Evolutionary conservation across 2,888 invertebrate genomes (phyloP), one percentile per base, ranked within the genome.

Genomic region (Onthophagus sagittarius): DNA sequence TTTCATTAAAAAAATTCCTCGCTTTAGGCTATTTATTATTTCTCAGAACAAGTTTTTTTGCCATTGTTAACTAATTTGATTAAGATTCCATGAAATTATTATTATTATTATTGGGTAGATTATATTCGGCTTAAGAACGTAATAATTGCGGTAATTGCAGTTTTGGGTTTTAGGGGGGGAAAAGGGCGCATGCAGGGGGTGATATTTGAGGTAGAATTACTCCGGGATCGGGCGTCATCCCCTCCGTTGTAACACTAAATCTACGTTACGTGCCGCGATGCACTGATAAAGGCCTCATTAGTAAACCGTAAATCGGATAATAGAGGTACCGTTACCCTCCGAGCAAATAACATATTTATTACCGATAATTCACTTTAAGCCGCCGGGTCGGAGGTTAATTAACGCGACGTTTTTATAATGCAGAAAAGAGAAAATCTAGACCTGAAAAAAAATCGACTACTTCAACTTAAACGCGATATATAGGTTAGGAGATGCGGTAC

Each of bases 271-370:
- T 86, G 86, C 85, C 82, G 79, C 82, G 84, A 85, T 84, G 82
- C 81, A 79, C 82, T 82, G 86, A 86, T 86, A 86, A 86, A 85
- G 85, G 85, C 83, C 85, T 86, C 86, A 86, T 86, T 86, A 86
- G 85, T 84, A 85, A 84, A 84, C 83, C 85, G 85, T 85, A 85
- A 85, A 84, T 85, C 84, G 85, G 81, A 81, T 81, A 82, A 81
- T 81, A 81, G 82, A 82, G 79, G 77, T 78, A 80, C 79, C 78
- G 76, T 31, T 75, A 75, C 78, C 81, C 81, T 78, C 67, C 64
- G 72, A 71, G 72, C 72, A 74, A 74, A 74, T 74, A 74, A 72
- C 71, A 74, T 72, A 74, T 74, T 74, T 74, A 72, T 74, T 74
- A 72, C 71, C 71, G 39, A 63, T 71, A 71, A 71, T 72, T 62